These are phyloP conservation scores for Aphidius ervi DNA, from an alignment of 1,140 invertebrate genomes.

Conservation along the genomic window DNA sequence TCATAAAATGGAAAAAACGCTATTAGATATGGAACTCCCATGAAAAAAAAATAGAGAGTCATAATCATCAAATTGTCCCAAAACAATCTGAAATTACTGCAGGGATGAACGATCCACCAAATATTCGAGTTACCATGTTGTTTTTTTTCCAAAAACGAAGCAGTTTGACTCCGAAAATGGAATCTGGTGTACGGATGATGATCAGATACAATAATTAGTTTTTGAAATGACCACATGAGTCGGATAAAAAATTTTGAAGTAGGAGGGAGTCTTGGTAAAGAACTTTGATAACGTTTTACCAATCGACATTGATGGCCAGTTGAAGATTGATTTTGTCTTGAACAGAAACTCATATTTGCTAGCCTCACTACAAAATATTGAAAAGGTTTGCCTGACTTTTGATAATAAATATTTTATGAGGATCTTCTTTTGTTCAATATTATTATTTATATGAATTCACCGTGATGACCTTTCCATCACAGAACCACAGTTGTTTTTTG, in stretches of 20 bases:
- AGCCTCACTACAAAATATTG: too few species aligned
- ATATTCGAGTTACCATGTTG: constrained; percentile 31
- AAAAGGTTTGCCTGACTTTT: too few species aligned
- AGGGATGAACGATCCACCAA: constrained; percentile 44
- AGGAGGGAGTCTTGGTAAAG: constrained; percentile 36
- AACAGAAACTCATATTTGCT: too few species aligned
- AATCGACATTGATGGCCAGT: constrained; percentile 28
- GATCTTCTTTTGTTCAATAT: too few species aligned
- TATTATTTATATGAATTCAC: too few species aligned
- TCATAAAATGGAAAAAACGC: constrained; percentile 32
- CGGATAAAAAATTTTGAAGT: constrained; percentile 29
- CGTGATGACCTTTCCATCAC: too few species aligned
- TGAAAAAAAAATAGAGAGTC: constrained; percentile 33
- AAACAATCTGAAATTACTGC: constrained; percentile 33
- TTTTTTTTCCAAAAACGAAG: constrained; percentile 37
- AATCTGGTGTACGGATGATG: constrained; percentile 33
- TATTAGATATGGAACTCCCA: constrained; percentile 31
- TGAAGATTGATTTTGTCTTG: too few species aligned
- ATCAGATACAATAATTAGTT: constrained; percentile 31
- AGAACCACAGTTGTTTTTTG: too few species aligned
- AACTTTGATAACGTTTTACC: constrained; percentile 31
- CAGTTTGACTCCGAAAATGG: constrained; percentile 34
- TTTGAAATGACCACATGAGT: constrained; percentile 35
- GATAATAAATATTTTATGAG: too few species aligned
- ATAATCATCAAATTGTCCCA: constrained; percentile 41